Conservation (phyloP, 2,888 invertebrate species). For the Eristalinus aeneus region DNA sequence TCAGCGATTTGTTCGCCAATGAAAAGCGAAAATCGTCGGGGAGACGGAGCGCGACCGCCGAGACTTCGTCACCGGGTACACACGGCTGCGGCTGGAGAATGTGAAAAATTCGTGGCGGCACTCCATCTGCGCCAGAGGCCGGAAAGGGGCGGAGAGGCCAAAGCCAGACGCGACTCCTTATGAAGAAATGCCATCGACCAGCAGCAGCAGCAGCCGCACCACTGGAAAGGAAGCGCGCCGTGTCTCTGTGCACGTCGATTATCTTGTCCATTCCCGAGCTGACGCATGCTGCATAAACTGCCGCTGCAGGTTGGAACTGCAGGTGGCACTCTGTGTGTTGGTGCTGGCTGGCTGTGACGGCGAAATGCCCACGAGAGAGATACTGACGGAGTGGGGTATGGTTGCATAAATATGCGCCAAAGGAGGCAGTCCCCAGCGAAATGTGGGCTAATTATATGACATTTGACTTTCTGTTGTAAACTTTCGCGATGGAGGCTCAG, state of each 20-base stretch:
- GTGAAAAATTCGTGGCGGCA: constrained; percentile 50
- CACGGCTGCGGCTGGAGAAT: constrained; percentile 35
- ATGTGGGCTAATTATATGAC: constrained; percentile 67
- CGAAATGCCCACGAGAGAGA: no score
- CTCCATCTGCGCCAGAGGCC: constrained; percentile 22
- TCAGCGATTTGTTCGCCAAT: constrained; percentile 54
- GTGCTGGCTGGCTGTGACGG: constrained; percentile 8
- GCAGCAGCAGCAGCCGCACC: not conserved
- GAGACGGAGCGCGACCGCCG: constrained; percentile 26
- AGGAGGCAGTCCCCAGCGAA: constrained; percentile 32
- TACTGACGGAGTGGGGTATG: constrained; percentile 14
- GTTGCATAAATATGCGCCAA: constrained; percentile 27
- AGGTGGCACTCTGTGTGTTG: constrained; percentile 49
- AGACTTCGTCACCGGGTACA: not conserved
- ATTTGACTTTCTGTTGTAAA: constrained; percentile 33
- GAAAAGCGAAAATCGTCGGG: constrained; percentile 60
- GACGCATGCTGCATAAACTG: constrained; percentile 1
- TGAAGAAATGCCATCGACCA: constrained; percentile 12
- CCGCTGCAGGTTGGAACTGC: constrained; percentile 49
- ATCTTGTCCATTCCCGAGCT: constrained; percentile 37
- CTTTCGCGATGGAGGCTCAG: not conserved
- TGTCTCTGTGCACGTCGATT: constrained; percentile 24
- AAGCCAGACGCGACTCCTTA: constrained; percentile 1
- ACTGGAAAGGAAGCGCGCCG: not conserved
- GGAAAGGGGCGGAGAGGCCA: not conserved